Base-by-base conservation (phyloP, 2,797 vertebrate species). In the Coregonus suidteri region DNA sequence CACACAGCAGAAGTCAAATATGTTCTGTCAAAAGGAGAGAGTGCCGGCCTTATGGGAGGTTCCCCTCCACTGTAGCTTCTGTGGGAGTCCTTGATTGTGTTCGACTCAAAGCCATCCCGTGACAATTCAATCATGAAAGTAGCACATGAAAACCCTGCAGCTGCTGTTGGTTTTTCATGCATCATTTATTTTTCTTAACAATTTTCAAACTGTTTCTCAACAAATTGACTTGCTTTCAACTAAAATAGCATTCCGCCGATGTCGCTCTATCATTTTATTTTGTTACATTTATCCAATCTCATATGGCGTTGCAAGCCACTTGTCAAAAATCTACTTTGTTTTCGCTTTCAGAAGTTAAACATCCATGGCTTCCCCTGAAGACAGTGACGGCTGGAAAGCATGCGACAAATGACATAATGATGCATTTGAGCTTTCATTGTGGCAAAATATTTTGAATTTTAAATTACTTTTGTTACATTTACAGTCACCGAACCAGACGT, bases 391-490 rank as follows among this genome's bases (percentile, higher is more conserved):
- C 30, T 77, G 87, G n/a, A 15, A 59, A 67, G 11, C 5, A 6
- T 47, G 30, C 75, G 52, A 89, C 84, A 84, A 87, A 88, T 78
- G 84, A 87, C 82, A 86, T 88, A 84, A 88, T 86, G 84, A 81
- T 64, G 71, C 85, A 78, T 87, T 87, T 86, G 81, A 86, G 86
- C 83, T 79, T 80, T 83, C 83, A 75, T 75, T 47, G 34, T 76
- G 15, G 78, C 79, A 71, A 77, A 78, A 79, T 59, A 68, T 81
- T 82, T 82, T 87, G 81, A 84, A 91, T 89, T 85, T 89, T 83
- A 86, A 86, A 89, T 82, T 79, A 67, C 81, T 89, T 79, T 73
- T 88, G 82, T 88, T 89, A 90, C 85, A 88, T 88, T 89, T 86
- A 85, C 79, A 3, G 74, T 79, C 62, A 70, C 79, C 76, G 83